Evolutionary conservation across 2,888 invertebrate species (phyloP).

Genomic region (Hartigia nigra): DNA sequence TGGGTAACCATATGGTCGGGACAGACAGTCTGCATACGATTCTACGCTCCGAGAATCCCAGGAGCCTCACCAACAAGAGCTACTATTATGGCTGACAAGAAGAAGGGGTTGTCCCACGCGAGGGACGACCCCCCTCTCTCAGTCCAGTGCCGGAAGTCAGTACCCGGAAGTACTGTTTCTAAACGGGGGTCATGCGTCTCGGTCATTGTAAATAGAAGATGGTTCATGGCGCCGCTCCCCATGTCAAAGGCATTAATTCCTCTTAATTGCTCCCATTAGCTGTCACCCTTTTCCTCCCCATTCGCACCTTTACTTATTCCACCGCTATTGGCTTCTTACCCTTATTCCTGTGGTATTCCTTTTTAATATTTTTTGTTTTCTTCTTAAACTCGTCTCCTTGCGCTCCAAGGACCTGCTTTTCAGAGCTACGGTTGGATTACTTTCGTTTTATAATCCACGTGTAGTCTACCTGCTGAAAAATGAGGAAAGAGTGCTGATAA

Average conservation of each 20-base stretch:
- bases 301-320: not conserved
- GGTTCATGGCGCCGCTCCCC: not conserved
- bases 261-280: not conserved
- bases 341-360: not conserved
- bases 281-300: not conserved
- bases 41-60: conserved; percentile 61
- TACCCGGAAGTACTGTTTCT: conserved; percentile 63
- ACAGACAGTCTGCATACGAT: conserved; percentile 61
- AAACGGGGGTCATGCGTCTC: conserved; percentile 25
- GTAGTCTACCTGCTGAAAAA: not conserved
- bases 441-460: not conserved
- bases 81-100: conserved; percentile 84
- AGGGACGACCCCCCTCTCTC: conserved; percentile 56
- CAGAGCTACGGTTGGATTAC: not conserved
- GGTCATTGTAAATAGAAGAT: conserved; percentile 24
- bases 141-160: conserved; percentile 63
- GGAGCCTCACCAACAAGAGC: conserved; percentile 58
- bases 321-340: not conserved
- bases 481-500: not conserved
- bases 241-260: not conserved
- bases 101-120: conserved; percentile 67
- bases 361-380: no score
- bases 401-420: not conserved
- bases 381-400: not conserved
- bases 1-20: conserved; percentile 64